Base-by-base conservation (phyloP, 1,140 invertebrate genomes). In the Penaeus japonicus region DNA sequence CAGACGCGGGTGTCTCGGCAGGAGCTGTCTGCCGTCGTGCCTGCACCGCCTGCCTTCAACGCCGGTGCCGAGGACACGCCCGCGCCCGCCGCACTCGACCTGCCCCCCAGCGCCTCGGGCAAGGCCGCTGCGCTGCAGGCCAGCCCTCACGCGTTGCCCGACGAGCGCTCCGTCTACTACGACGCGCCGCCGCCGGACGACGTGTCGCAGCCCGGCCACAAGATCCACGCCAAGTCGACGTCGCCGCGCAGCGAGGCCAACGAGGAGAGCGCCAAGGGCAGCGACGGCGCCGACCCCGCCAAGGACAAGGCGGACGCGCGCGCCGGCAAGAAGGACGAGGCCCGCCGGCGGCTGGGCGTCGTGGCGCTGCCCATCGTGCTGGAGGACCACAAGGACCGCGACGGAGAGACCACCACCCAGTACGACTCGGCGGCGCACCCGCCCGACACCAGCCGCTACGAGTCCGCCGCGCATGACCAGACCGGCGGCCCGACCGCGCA, bases 131-230 rank as follows among this genome's bases (percentile, higher is more conserved):
- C 89, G 85, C 79, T 87, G 47, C 85, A 90, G 30, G 88, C 88
- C 73, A 90, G 90, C 73, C 90, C 90, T 47, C 75, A 85, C 18
- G 81, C 89, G 15, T 65, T 85, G 24, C 89, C 62, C 24, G 90
- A 91, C 24, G 91, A 91, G 73, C 89, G 91, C 55, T 91, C 91
- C 70, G 87, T 91, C 24, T 91, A 91, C 73, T 91, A 89, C 57
- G 91, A 91, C 81, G 91, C 91, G 18, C 91, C 87, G 24, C 80
- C 89, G 18, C 87, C 90, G 18, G 83, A 89, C 53, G 90, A 90
- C 55, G 81, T 73, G 32, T 89, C 90, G 24, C 87, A 87, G 35
- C 65, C 86, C 27, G 82, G 85, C 59, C 82, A 87, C 24, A 88
- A 85, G 30, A 84, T 35, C n/a, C 70, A 85, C 24, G 81, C 53